These are phyloP conservation scores for Drosophila colorata DNA, from an alignment of 2,888 invertebrate genomes.

Conservation along the genomic window DNA sequence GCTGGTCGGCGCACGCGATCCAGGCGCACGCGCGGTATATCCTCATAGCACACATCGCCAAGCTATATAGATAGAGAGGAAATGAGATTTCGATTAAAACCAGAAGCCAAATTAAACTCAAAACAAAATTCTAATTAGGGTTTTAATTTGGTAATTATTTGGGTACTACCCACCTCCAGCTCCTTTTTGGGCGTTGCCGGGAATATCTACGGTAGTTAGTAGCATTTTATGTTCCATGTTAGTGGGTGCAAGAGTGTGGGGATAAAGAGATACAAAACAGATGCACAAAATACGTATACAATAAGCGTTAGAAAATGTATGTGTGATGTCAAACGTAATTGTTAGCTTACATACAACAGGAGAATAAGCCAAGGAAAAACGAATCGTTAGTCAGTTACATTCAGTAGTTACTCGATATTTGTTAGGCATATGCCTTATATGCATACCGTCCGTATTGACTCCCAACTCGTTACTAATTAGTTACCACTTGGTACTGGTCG, in stretches of 20 bases:
- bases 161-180: constrained; percentile 84
- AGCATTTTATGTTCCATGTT: constrained; percentile 51
- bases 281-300: constrained; percentile 53
- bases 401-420: neutral
- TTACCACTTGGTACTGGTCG: too few species aligned
- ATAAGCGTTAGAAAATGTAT: constrained; percentile 24
- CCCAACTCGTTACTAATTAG: neutral
- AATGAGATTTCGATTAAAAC: neutral
- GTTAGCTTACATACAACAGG: neutral
- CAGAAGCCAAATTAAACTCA: neutral
- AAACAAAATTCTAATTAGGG: neutral
- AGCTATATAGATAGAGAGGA: constrained; percentile 64
- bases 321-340: neutral
- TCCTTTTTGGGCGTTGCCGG: constrained; percentile 85
- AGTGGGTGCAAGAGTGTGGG: constrained; percentile 53
- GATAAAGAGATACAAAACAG: constrained; percentile 44
- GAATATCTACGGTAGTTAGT: constrained; percentile 83
- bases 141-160: neutral
- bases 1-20: constrained; percentile 88
- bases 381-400: neutral
- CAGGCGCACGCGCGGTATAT: constrained; percentile 88
- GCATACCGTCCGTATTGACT: neutral
- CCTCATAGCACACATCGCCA: constrained; percentile 85
- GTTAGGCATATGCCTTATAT: too few species aligned
- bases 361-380: neutral